phyloP scores from a whole-genome alignment of 2,797 vertebrate genomes.

The Spinibarbus caldwelli region DNA sequence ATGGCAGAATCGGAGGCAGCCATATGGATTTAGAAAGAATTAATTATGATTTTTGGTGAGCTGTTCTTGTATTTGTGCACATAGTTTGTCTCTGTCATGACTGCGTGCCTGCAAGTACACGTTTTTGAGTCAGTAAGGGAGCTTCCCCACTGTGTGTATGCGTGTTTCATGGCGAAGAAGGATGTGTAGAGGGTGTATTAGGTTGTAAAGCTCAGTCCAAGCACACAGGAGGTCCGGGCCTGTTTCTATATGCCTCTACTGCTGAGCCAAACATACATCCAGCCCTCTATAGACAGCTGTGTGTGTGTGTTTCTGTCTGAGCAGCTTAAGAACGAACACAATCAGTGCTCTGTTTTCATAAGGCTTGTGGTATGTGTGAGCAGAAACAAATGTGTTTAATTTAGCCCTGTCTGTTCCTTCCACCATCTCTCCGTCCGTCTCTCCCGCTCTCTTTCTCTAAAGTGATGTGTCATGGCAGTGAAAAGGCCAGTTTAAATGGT shows the following conservation, averaged over 20 bases:
- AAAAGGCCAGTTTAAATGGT: conserved; percentile 58
- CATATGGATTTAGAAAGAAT: background rate
- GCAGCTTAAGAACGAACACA: conserved; percentile 81
- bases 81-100: background rate
- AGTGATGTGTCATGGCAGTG: conserved; percentile 66
- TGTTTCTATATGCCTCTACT: conserved; percentile 42
- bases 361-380: conserved; percentile 87
- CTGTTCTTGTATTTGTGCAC: background rate
- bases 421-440: conserved; percentile 58
- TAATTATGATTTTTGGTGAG: background rate
- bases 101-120: background rate
- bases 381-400: conserved; percentile 91
- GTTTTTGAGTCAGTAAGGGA: background rate
- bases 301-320: conserved; percentile 64
- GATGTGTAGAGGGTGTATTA: conserved; percentile 21
- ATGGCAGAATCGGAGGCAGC: no score
- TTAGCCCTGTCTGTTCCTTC: conserved; percentile 74
- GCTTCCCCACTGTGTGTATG: background rate
- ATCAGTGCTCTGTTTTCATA: conserved; percentile 87
- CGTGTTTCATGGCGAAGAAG: background rate
- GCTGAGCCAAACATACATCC: conserved; percentile 35
- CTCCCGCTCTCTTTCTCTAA: conserved; percentile 65
- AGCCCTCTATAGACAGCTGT: conserved; percentile 60
- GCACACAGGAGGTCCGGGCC: conserved; percentile 51
- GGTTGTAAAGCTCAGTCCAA: conserved; percentile 32